Conservation (phyloP, 2,113 vertebrate species). For the Xerus inauris region DNA sequence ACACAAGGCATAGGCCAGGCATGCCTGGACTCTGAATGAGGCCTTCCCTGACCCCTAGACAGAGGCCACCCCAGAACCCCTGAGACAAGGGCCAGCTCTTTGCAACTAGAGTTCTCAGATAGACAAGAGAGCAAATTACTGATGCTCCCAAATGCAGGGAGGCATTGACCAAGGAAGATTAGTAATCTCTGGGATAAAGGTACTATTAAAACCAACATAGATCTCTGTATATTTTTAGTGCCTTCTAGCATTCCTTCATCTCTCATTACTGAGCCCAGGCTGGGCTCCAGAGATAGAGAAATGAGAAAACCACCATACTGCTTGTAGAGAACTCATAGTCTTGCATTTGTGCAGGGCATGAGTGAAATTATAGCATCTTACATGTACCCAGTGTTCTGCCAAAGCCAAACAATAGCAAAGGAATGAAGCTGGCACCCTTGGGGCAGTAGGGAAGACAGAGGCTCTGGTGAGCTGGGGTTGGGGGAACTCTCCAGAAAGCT, state of each 20-base stretch:
- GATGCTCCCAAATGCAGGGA: neutral
- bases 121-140: neutral
- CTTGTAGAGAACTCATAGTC: neutral
- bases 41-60: neutral
- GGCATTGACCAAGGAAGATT: neutral
- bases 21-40: neutral
- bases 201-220: too few species aligned
- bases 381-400: too few species aligned
- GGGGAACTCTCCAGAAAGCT: neutral
- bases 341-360: too few species aligned
- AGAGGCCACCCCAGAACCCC: neutral
- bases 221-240: neutral
- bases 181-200: neutral
- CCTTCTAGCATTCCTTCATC: neutral
- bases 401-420: neutral
- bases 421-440: neutral
- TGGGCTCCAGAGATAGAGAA: neutral
- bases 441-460: neutral
- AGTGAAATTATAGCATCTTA: neutral
- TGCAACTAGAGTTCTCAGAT: neutral
- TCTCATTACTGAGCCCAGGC: neutral
- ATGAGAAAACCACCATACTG: accelerated
- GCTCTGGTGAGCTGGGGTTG: neutral
- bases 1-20: too few species aligned
- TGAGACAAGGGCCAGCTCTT: neutral